Conservation (phyloP, 2,113 vertebrate species). For the Epinephelus lanceolatus region DNA sequence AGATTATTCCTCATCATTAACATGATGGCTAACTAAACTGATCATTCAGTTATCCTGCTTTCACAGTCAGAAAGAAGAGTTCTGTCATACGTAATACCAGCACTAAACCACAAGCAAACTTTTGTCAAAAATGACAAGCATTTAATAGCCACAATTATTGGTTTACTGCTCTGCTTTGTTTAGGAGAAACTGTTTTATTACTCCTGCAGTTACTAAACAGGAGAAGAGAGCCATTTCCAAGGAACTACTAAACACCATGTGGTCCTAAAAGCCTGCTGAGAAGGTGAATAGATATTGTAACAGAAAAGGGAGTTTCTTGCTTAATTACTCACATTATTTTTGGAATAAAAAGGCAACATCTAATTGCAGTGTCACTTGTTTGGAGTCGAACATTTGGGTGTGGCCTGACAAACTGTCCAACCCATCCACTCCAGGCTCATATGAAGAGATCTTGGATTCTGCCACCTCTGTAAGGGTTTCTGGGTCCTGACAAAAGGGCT, state of each 20-base stretch:
- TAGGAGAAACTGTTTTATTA: slow-evolving; percentile 5
- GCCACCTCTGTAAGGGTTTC: neutral
- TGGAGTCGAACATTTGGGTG: slow-evolving; percentile 20
- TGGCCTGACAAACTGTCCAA: slow-evolving; percentile 17
- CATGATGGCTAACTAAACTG: neutral
- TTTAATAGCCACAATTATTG: neutral
- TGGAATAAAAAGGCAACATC: neutral
- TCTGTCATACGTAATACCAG: neutral
- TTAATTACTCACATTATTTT: neutral
- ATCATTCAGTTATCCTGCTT: neutral
- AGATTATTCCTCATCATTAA: neutral
- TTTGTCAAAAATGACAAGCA: neutral
- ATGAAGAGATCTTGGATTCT: neutral
- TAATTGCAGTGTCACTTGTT: neutral
- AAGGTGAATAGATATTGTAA: neutral
- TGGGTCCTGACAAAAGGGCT: neutral
- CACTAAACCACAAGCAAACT: neutral
- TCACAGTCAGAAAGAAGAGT: neutral
- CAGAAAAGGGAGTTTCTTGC: neutral
- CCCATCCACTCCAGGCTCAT: neutral
- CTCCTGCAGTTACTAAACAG: neutral
- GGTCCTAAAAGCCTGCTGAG: neutral
- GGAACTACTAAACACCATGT: neutral
- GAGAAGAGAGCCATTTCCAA: neutral
- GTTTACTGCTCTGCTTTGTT: neutral